These are phyloP conservation scores for Prunella fulvescens DNA, from an alignment of 2,113 vertebrate genomes.

Conservation along the genomic window DNA sequence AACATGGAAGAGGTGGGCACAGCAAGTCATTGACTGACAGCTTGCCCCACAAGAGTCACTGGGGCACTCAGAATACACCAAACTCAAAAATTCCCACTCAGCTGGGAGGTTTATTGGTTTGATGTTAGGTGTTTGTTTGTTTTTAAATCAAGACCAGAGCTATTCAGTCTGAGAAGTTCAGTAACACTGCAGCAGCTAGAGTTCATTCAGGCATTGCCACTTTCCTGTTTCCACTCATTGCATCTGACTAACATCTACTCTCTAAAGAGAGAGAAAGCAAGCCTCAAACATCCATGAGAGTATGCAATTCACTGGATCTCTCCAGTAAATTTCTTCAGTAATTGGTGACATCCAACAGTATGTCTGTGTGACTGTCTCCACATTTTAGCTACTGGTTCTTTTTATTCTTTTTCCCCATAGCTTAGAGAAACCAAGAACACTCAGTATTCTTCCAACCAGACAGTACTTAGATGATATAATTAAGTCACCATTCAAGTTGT, in stretches of 20 bases:
- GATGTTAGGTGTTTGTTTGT: not conserved
- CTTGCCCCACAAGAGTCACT: not conserved
- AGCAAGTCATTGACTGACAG: not conserved
- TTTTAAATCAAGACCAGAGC: not conserved
- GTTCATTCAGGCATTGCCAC: not conserved
- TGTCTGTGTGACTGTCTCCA: not conserved
- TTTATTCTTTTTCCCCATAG: not conserved
- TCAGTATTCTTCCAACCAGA: not conserved
- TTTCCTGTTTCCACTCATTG: not conserved
- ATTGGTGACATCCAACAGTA: not conserved
- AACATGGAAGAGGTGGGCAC: not conserved
- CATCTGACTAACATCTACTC: not conserved
- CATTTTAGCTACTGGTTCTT: not conserved
- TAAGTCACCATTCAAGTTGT: not conserved
- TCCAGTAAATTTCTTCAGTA: not conserved
- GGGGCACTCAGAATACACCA: not conserved
- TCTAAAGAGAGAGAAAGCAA: not conserved
- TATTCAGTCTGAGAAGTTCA: not conserved
- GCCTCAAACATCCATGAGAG: not conserved
- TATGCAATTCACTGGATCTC: not conserved
- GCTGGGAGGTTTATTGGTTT: not conserved
- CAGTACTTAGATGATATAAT: not conserved
- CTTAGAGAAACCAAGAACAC: not conserved
- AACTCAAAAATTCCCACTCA: not conserved
- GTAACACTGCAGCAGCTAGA: not conserved